These are phyloP conservation scores for Leptinotarsa juncta DNA, from an alignment of 2,888 invertebrate genomes.

Conservation along the genomic window DNA sequence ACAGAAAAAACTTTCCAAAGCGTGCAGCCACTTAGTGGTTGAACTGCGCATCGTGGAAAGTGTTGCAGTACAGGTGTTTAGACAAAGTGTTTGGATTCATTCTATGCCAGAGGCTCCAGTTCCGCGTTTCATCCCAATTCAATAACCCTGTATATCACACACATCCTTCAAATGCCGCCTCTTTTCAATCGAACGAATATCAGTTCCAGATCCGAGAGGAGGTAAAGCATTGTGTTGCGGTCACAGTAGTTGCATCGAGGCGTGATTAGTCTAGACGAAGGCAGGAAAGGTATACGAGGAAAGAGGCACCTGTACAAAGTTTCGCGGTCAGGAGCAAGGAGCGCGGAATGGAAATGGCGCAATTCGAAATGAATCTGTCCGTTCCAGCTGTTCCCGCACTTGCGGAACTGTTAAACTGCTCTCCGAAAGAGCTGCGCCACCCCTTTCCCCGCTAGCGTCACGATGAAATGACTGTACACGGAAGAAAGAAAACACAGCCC, in stretches of 20 bases:
- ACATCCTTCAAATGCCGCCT: background rate
- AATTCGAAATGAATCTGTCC: conserved; percentile 66
- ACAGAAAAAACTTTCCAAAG: too few species aligned
- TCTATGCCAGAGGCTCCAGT: too few species aligned
- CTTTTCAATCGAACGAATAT: conserved; percentile 5
- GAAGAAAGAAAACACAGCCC: background rate
- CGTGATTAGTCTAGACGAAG: conserved; percentile 60
- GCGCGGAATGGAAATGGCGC: conserved; percentile 60
- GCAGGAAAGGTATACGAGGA: conserved; percentile 32
- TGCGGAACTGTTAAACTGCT: conserved; percentile 47
- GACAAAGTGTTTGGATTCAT: too few species aligned
- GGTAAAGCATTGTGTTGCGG: conserved; percentile 11
- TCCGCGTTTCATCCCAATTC: too few species aligned
- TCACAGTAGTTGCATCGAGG: conserved; percentile 52
- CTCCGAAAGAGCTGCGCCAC: conserved; percentile 28
- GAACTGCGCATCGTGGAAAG: too few species aligned
- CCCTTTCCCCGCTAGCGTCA: background rate
- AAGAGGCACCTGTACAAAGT: conserved; percentile 59
- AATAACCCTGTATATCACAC: too few species aligned
- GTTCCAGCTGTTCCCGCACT: conserved; percentile 66
- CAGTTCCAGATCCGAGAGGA: background rate
- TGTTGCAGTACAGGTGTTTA: too few species aligned
- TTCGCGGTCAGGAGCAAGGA: conserved; percentile 64
- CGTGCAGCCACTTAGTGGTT: too few species aligned
- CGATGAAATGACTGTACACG: background rate